Base-by-base conservation (phyloP, 2,888 invertebrate genomes). In the Drosophila barbarae region DNA sequence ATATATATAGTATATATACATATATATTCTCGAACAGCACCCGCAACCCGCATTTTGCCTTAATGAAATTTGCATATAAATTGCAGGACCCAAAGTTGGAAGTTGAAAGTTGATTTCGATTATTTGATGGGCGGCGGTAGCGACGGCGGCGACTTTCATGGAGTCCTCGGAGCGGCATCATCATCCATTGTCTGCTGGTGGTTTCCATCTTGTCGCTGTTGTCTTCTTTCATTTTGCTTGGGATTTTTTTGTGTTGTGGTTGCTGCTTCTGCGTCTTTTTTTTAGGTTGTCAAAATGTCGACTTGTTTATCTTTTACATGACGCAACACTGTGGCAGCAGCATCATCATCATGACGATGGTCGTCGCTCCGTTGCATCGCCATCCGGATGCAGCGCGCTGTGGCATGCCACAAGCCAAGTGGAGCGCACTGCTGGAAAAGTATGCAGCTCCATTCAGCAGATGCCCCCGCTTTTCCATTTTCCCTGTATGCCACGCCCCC, bases 51-150 rank as follows among this genome's bases (percentile, higher is more conserved):
- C 58, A 56, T 47, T 78, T 73, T 59, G 21, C 55, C 77, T 83
- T 83, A 78, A 84, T 83, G 76, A 79, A 83, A 79, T 79, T 79
- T 79, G 81, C 79, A 79, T 79, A 83, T 77, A 79, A 84, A 79
- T 83, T 83, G 79, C 79, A 77, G 71, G 70, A 63, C 44, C 58
- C 60, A 65, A 73, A 65, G 64, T 65, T 79, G 51, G 66, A 76
- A 69, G 69, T 69, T 69, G 69, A 79, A 69, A 76, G 75, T 81
- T 79, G 79, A 80, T 79, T 79, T 79, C 79, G 84, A 79, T 79
- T 77, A 79, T 79, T 83, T 79, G 79, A 75, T 80, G 79, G 64
- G 52, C 44, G 28, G 10, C 42, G 41, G 13, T 7, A 23, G 30
- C 77, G 83, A 77, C 68, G 41, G 13, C 13, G 41, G 30, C 77